Evolutionary conservation across 2,113 vertebrate species (phyloP).

Genomic region (Chloroceryle aenea): DNA sequence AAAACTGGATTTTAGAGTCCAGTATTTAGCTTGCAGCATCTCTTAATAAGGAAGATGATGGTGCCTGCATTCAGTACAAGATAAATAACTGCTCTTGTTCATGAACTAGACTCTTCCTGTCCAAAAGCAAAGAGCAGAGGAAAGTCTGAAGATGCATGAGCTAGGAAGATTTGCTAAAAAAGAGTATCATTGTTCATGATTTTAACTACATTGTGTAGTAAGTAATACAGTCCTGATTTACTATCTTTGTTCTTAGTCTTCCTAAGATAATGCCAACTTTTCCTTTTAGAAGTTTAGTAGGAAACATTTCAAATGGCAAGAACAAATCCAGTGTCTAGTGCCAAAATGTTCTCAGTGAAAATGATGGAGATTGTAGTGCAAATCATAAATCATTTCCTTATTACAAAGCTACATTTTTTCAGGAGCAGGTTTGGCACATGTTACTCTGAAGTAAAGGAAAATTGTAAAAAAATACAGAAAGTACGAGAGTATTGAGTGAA

Average conservation of each 20-base stretch:
- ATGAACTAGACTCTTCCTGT: neutral
- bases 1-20: neutral
- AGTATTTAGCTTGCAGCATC: neutral
- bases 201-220: neutral
- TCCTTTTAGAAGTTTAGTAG: constrained; percentile 30
- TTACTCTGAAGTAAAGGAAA: neutral
- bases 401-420: neutral
- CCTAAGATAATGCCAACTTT: constrained; percentile 12
- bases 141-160: neutral
- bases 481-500: neutral
- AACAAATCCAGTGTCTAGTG: constrained; percentile 2
- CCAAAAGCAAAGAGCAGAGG: constrained; percentile 45
- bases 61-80: neutral
- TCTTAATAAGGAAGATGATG: neutral
- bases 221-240: neutral
- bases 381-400: neutral
- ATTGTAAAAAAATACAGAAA: neutral
- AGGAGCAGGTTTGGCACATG: neutral
- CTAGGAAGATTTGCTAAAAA: constrained; percentile 31
- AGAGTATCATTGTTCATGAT: neutral
- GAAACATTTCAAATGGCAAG: constrained; percentile 47
- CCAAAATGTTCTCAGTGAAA: neutral
- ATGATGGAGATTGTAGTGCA: neutral
- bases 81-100: constrained; percentile 27
- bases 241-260: constrained; percentile 43